phyloP scores from a whole-genome alignment of 2,888 invertebrate genomes.

The Ectobius pallidus region DNA sequence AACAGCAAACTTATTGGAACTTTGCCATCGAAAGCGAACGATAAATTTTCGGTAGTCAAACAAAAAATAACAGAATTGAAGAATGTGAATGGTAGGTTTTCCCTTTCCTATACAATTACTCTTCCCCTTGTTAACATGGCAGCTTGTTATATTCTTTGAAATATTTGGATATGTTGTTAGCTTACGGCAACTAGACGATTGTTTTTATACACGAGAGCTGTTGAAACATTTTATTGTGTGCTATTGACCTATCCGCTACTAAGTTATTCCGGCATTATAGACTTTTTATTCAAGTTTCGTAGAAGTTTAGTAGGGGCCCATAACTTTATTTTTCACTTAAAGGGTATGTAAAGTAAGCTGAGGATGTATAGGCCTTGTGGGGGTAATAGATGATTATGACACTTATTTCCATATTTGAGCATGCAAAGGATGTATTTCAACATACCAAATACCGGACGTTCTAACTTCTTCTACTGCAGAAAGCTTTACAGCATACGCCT shows the following conservation, averaged over 20 bases:
- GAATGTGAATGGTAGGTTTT: conserved; percentile 3
- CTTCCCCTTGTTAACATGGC: conserved; percentile 17
- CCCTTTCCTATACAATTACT: conserved; percentile 8
- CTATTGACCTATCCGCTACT: neutral
- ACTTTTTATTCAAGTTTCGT: neutral
- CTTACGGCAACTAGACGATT: neutral
- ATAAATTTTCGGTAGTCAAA: neutral
- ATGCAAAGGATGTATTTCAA: neutral
- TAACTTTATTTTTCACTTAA: neutral
- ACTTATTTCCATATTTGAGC: neutral
- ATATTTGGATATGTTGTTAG: neutral
- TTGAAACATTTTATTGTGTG: neutral
- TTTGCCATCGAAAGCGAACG: conserved; percentile 3
- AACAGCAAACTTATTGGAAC: conserved; percentile 6
- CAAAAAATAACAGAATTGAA: neutral
- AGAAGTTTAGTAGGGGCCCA: neutral
- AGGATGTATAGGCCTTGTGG: neutral
- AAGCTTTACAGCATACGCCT: neutral
- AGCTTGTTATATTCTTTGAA: conserved; percentile 7
- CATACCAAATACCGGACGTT: neutral
- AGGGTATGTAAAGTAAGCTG: neutral
- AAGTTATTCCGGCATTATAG: neutral
- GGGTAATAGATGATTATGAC: neutral
- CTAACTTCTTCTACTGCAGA: neutral
- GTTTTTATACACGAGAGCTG: neutral